Evolutionary conservation across 2,113 vertebrate genomes (phyloP).

Genomic region (Ctenomys sociabilis): DNA sequence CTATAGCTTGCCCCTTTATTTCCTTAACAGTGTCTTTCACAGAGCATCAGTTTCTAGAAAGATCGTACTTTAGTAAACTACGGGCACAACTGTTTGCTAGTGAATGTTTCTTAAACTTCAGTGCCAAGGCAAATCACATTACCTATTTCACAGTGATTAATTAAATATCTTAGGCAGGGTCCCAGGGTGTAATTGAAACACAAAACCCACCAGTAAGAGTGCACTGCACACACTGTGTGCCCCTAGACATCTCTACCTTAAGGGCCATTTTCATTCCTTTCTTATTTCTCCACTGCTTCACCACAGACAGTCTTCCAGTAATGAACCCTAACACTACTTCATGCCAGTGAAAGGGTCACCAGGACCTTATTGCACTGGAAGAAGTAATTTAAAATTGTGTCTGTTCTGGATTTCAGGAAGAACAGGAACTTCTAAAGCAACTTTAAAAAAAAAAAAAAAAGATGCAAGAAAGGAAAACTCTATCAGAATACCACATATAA

Average conservation of each 20-base stretch:
- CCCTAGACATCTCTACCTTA: background rate
- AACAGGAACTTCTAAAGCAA: background rate
- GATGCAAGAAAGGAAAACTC: constrained; percentile 8
- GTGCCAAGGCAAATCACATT: background rate
- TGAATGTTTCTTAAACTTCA: background rate
- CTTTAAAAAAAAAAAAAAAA: background rate
- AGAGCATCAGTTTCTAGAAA: background rate
- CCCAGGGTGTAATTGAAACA: background rate
- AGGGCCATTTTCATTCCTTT: background rate
- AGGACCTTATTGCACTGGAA: background rate
- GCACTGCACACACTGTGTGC: background rate
- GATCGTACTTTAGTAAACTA: background rate
- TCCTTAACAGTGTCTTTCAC: background rate
- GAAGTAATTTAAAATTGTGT: background rate
- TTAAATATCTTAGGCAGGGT: background rate
- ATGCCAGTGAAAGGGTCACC: background rate
- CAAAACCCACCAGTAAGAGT: background rate
- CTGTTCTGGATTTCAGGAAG: constrained; percentile 48
- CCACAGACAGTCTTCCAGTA: background rate
- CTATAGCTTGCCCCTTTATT: background rate
- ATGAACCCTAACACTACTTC: background rate
- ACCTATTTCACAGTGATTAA: background rate
- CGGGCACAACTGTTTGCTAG: background rate
- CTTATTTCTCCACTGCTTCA: background rate
- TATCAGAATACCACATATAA: background rate